Percentiles rank a stretch among this genome's conserved stretches.
Conservation (phyloP, 2,797 vertebrate species). For the Characodon lateralis region DNA sequence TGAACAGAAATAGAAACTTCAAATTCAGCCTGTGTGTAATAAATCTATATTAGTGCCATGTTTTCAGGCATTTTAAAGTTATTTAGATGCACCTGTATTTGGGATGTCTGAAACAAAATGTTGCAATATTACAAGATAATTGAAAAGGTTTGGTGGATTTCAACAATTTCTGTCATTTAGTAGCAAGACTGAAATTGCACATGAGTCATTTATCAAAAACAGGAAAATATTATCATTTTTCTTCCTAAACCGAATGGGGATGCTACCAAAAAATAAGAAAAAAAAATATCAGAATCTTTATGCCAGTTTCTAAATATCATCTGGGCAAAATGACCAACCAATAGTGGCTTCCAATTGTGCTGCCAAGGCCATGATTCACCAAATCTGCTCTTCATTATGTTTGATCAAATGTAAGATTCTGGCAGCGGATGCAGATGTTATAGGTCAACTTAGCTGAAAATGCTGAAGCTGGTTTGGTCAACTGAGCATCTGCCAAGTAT, state of each 20-base stretch:
- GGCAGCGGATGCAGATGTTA: constrained; percentile 56
- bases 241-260: constrained; percentile 21
- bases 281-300: constrained; percentile 19
- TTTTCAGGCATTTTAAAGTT: background rate
- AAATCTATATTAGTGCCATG: background rate
- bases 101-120: background rate
- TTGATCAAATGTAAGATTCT: constrained; percentile 65
- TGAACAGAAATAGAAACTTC: background rate
- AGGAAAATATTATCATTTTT: background rate
- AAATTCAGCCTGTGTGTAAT: background rate
- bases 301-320: constrained; percentile 60
- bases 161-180: background rate
- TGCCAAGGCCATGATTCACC: constrained; percentile 46
- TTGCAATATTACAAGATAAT: background rate
- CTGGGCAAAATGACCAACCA: constrained; percentile 41
- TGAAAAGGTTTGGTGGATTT: constrained; percentile 1
- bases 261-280: constrained; percentile 16
- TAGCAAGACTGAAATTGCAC: background rate
- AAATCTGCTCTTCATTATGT: constrained; percentile 69
- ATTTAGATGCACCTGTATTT: background rate
- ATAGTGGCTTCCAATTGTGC: constrained; percentile 52
- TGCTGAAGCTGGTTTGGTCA: constrained; percentile 56
- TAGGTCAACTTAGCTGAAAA: constrained; percentile 57
- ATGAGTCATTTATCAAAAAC: background rate
- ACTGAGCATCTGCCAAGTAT: constrained; percentile 73